Evolutionary conservation across 2,113 vertebrate species (phyloP).

Genomic region (Chiloscyllium plagiosum): DNA sequence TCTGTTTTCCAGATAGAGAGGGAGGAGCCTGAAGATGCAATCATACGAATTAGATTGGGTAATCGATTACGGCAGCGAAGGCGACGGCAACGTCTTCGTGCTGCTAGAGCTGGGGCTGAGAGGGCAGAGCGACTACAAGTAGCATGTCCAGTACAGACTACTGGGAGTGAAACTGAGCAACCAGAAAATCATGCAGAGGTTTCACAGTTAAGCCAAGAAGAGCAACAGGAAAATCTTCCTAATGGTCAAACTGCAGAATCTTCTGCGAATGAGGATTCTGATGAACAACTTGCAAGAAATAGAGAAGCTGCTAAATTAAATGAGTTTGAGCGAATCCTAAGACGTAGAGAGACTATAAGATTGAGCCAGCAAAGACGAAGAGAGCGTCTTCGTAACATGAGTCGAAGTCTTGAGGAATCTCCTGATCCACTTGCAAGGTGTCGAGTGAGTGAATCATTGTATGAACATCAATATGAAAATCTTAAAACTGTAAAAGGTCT

Average conservation of each 20-base stretch:
- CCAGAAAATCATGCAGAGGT: neutral
- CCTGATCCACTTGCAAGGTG: constrained; percentile 31
- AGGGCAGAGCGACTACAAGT: neutral
- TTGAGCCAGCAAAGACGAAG: constrained; percentile 20
- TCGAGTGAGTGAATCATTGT: constrained; percentile 29
- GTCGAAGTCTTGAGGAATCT: constrained; percentile 28
- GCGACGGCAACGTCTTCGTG: constrained; percentile 25
- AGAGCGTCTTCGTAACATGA: constrained; percentile 31
- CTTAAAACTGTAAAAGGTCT: constrained; percentile 2
- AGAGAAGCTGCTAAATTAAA: constrained; percentile 9
- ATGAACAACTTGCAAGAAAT: constrained; percentile 9
- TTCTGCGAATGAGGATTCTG: neutral
- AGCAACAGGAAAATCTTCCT: neutral
- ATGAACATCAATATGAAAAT: neutral
- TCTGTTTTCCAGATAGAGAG: constrained; percentile 35
- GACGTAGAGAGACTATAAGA: constrained; percentile 25
- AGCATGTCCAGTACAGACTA: neutral
- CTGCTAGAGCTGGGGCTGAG: neutral
- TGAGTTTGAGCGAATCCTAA: constrained; percentile 24
- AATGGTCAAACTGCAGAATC: constrained; percentile 2
- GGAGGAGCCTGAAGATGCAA: constrained; percentile 22
- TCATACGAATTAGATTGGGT: constrained; percentile 29
- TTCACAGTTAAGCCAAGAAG: neutral
- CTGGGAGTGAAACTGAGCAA: neutral
- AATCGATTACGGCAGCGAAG: constrained; percentile 25